These are phyloP conservation scores for Pseudopodoces humilis DNA, from an alignment of 2,113 vertebrate species.

Conservation along the genomic window DNA sequence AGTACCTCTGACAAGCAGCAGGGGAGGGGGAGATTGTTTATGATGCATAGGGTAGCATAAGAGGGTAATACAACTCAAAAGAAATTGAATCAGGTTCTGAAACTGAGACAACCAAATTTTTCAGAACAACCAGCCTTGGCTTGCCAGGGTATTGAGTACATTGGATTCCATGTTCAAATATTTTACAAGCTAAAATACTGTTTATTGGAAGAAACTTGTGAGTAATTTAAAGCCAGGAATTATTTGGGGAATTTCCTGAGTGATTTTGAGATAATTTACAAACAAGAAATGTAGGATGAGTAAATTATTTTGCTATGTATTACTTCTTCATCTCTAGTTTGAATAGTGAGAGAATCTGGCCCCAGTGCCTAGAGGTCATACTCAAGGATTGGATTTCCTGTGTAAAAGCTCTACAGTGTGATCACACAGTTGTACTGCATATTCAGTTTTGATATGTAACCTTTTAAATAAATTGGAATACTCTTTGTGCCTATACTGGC, in stretches of 20 bases:
- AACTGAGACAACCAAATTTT: conserved; percentile 11
- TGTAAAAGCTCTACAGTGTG: conserved; percentile 64
- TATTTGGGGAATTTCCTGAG: background rate
- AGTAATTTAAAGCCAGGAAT: background rate
- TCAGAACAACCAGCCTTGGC: background rate
- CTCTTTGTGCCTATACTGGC: conserved; percentile 66
- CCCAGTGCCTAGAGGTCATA: conserved; percentile 30
- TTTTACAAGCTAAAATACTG: background rate
- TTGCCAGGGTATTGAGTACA: background rate
- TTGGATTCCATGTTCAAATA: background rate
- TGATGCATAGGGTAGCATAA: background rate
- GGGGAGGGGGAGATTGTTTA: background rate
- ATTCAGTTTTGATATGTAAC: conserved; percentile 80
- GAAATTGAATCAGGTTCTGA: background rate
- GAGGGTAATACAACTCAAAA: background rate
- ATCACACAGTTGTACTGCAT: conserved; percentile 73
- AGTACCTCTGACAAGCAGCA: background rate
- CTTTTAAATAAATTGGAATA: conserved; percentile 86
- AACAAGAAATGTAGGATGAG: background rate
- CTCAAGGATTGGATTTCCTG: conserved; percentile 38
- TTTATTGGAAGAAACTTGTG: background rate
- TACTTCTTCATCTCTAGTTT: background rate
- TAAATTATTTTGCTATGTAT: background rate
- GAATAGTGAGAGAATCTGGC: conserved; percentile 7
- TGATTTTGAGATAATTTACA: background rate